These are phyloP conservation scores for Darevskia nairensis DNA, from an alignment of 2,797 vertebrate genomes.

Conservation along the genomic window DNA sequence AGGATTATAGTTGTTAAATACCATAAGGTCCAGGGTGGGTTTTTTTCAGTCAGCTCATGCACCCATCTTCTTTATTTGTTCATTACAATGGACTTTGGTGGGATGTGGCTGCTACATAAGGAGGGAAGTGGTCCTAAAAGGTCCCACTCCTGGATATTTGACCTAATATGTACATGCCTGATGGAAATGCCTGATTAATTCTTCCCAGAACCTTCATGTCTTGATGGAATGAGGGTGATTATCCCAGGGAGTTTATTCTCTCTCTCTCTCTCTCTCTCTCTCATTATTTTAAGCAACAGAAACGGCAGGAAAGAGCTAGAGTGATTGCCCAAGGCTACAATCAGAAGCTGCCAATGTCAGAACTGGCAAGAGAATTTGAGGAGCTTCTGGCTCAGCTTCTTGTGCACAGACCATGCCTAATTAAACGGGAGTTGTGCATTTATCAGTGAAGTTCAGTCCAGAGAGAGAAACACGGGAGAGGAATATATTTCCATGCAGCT, in stretches of 20 bases:
- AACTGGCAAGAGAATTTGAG: slow-evolving; percentile 25
- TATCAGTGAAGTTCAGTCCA: slow-evolving; percentile 25
- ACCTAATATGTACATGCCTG: background rate
- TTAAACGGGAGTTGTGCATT: slow-evolving; percentile 19
- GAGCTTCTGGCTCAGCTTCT: slow-evolving; percentile 17
- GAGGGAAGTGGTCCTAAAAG: background rate
- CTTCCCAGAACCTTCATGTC: background rate
- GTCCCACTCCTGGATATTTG: background rate
- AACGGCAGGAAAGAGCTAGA: background rate
- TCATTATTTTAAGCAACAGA: slow-evolving; percentile 17
- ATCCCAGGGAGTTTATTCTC: slow-evolving; percentile 1
- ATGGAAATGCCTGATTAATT: slow-evolving; percentile 18
- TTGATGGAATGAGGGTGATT: slow-evolving; percentile 7
- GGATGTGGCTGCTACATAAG: background rate
- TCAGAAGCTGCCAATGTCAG: slow-evolving; percentile 26
- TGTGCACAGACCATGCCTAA: slow-evolving; percentile 26
- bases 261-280: background rate
- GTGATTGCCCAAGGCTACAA: slow-evolving; percentile 14
- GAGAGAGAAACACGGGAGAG: background rate
- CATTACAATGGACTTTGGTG: background rate
- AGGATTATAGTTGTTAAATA: no score
- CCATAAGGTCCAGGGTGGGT: no score
- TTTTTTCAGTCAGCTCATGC: no score
- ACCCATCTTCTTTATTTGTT: background rate
- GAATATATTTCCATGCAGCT: background rate